phyloP scores from a whole-genome alignment of 2,113 vertebrate genomes.

The Ceratotherium simum region DNA sequence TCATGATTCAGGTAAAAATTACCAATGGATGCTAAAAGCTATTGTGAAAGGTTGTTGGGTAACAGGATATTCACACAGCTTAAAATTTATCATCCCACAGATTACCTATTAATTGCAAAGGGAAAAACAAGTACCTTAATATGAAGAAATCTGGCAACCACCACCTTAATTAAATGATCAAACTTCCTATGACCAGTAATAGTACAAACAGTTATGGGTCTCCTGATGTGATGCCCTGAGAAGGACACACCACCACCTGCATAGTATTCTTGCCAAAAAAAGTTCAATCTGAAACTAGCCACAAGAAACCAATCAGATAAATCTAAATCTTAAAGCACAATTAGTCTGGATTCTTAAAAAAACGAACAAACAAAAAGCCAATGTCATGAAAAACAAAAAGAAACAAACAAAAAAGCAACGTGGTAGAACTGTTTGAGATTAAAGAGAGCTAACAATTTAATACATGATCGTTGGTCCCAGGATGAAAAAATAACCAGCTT shows the following conservation, averaged over 20 bases:
- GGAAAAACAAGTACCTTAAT: background rate
- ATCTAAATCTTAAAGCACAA: background rate
- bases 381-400: background rate
- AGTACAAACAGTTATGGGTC: background rate
- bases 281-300: slow-evolving; percentile 8
- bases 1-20: slow-evolving; percentile 18
- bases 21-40: background rate
- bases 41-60: background rate
- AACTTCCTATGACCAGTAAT: background rate
- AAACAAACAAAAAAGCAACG: background rate
- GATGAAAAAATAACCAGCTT: background rate
- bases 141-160: background rate
- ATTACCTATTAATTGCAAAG: background rate
- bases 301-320: slow-evolving; percentile 19
- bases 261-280: slow-evolving; percentile 15
- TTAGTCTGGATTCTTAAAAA: background rate
- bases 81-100: background rate
- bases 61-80: background rate
- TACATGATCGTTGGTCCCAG: background rate
- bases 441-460: background rate
- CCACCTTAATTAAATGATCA: slow-evolving; percentile 11
- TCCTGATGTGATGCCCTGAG: background rate
- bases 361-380: background rate
- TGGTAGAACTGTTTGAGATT: background rate
- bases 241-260: background rate